Conservation (phyloP, 1,140 invertebrate genomes). For the Macrosteles quadrilineatus region DNA sequence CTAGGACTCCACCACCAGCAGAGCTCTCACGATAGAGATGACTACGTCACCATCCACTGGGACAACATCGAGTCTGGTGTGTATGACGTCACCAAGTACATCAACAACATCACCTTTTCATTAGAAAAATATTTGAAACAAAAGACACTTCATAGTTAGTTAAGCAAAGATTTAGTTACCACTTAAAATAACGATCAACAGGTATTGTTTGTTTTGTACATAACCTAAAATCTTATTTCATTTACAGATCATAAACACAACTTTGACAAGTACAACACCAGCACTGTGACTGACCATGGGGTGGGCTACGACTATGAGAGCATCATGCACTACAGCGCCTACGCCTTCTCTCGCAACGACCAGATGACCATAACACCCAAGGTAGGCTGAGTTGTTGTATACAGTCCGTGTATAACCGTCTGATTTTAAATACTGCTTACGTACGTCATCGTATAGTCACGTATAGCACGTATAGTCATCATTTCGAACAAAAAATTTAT, state of each 20-base stretch:
- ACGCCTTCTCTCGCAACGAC: conserved; percentile 71
- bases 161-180: too few relatives aligned
- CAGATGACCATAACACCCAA: conserved; percentile 63
- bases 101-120: conserved; percentile 58
- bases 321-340: conserved; percentile 79
- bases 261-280: conserved; percentile 47
- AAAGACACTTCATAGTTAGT: too few relatives aligned
- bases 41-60: conserved; percentile 62
- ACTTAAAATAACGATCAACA: too few relatives aligned
- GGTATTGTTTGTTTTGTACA: too few relatives aligned
- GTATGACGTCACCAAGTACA: conserved; percentile 35
- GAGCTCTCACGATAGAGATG: conserved; percentile 64
- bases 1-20: conserved; percentile 70
- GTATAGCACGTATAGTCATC: too few relatives aligned
- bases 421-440: too few relatives aligned
- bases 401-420: too few relatives aligned
- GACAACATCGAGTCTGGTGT: conserved; percentile 58
- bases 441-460: too few relatives aligned
- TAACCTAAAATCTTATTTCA: too few relatives aligned
- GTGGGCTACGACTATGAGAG: conserved; percentile 72
- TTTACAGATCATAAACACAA: conserved; percentile 31
- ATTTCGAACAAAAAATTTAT: too few relatives aligned
- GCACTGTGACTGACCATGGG: conserved; percentile 63
- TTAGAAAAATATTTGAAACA: too few relatives aligned
- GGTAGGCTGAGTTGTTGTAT: conserved; percentile 1